Evolutionary conservation across 2,797 vertebrate genomes (phyloP).

Genomic region (Diglossa cyanea): DNA sequence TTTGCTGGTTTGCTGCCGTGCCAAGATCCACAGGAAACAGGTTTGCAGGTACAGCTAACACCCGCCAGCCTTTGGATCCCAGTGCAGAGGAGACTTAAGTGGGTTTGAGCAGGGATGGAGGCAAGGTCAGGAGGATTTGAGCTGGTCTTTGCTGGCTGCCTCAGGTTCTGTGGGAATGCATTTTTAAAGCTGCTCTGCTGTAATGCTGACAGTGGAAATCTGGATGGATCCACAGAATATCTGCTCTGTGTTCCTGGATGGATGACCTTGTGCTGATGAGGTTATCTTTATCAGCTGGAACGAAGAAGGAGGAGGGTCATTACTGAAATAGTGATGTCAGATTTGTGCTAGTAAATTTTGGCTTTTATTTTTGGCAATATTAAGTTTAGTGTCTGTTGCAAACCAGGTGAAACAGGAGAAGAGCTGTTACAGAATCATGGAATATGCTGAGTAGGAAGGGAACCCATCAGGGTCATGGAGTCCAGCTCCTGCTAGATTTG

Average conservation of each 20-base stretch:
- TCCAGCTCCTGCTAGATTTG: background rate
- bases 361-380: background rate
- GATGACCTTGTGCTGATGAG: background rate
- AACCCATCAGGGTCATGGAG: background rate
- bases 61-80: rapidly evolving
- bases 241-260: background rate
- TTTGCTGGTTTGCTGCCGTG: background rate
- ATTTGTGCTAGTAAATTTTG: background rate
- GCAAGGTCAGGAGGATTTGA: background rate
- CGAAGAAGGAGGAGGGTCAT: background rate
- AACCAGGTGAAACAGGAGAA: background rate
- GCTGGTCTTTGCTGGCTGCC: background rate
- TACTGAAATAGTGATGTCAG: background rate
- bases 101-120: background rate
- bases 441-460: background rate
- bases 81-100: rapidly evolving
- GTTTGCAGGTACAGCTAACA: background rate
- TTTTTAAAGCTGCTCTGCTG: background rate
- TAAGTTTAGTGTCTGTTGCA: background rate
- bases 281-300: background rate
- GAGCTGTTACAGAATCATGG: background rate
- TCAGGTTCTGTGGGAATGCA: background rate
- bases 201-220: background rate
- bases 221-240: background rate
- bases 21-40: background rate